Percentiles rank a stretch among this genome's conserved stretches.
phyloP scores from a whole-genome alignment of 2,888 invertebrate species.

The Thecocarcelia acutangulata region DNA sequence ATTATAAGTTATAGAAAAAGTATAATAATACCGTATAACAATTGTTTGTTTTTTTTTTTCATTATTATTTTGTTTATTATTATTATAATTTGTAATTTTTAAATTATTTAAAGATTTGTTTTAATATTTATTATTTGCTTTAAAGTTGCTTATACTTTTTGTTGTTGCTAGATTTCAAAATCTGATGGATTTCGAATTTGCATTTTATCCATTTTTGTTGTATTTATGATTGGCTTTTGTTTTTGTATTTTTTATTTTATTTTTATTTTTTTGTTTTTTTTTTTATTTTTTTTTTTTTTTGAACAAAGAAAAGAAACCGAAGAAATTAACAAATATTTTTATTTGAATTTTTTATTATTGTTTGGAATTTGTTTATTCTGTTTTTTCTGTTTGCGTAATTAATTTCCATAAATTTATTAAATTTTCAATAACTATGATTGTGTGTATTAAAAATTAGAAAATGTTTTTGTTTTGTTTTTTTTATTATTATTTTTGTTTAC shows the following conservation, averaged over 20 bases:
- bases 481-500: constrained; percentile 21
- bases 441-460: constrained; percentile 62
- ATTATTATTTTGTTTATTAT: constrained; percentile 63
- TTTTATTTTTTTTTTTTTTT: constrained; percentile 20
- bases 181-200: constrained; percentile 31
- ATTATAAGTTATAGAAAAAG: constrained; percentile 81
- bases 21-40: constrained; percentile 81
- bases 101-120: constrained; percentile 57
- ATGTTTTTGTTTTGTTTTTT: constrained; percentile 32
- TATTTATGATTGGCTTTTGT: constrained; percentile 63
- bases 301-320: constrained; percentile 62
- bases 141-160: constrained; percentile 62
- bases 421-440: constrained; percentile 67
- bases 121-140: constrained; percentile 64
- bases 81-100: constrained; percentile 52
- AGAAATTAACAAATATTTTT: constrained; percentile 55
- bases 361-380: constrained; percentile 53
- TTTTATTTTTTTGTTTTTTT: too few relatives aligned
- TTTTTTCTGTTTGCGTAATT: constrained; percentile 4
- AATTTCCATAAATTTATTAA: constrained; percentile 56
- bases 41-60: constrained; percentile 71
- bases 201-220: constrained; percentile 29
- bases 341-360: constrained; percentile 52
- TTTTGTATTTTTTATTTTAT: too few relatives aligned
- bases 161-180: constrained; percentile 54